Evolutionary conservation across 2,113 vertebrate genomes (phyloP), one percentile per base, ranked within the genome.

Genomic region (Halcyon senegalensis): DNA sequence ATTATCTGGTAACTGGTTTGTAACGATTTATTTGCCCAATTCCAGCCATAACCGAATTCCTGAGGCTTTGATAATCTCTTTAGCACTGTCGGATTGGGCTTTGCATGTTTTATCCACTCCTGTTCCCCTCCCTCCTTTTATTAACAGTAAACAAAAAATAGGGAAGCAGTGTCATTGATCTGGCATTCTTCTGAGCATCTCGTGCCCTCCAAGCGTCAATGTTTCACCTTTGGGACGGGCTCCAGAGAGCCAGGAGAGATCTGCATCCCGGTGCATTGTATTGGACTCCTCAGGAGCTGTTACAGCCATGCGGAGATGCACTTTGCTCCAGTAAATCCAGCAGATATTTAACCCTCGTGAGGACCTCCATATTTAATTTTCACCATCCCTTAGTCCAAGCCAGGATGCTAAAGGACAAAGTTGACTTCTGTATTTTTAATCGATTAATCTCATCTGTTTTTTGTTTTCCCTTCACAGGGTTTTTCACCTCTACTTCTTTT

Each of bases 21-120:
- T 51, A 72, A 30, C 35, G 85, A 95, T 80, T 87, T 78, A 87
- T 87, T 91, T 53, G 62, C 66, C 76, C 68, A 81, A 63, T 91
- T 90, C 30, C 60, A 27, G 75, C 63, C 62, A 8, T 90, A 93
- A 93, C 60, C 4, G 1, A 91, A 88, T 94, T 89, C 73, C 87
- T 67, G 81, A 58, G 37, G 68, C 79, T 78, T 75, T 8, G 3
- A 44, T 93, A 81, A 95, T 93, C 93, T 86, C 83, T 73, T 95
- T 90, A 91, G 84, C 86, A 91, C 87, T 11, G 51, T 86, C 74
- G 11, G 88, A 44, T 10, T 9, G 30, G 63, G 66, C 39, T 60
- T 51, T 3, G 55, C 4, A 0, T 3, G 56, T 16, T 84, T 14
- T 13, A 5, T 7, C 68, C 4, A 0, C 2, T 1, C 23, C 48